Base-by-base conservation (phyloP, 2,797 vertebrate species). In the Chanos chanos region DNA sequence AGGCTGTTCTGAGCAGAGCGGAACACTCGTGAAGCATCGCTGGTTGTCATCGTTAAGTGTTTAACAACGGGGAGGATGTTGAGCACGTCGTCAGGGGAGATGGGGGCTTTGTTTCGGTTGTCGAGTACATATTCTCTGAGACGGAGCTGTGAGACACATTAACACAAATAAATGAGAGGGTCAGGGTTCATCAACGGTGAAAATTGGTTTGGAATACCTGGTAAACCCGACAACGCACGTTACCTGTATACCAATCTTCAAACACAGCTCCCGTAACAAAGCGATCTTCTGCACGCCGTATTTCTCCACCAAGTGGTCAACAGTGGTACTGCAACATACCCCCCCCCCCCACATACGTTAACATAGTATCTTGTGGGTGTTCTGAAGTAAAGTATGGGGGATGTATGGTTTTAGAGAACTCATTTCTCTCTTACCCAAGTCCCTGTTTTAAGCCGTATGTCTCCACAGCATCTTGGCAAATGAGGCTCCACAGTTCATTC, bases 171-270 rank as follows among this genome's bases (percentile, higher is more conserved):
- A 3, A 4, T 15, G 12, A 36, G 61, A 8, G 5, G 21, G 43
- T 45, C 63, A 12, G 4, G 12, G 4, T 24, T 12, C 39, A 25
- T 30, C 2, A 3, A 13, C 31, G 21, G 28, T 19, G 16, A 19
- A 43, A 30, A 43, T 15, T 21, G 5, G 24, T 39, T 25, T 22
- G 3, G 21, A 47, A 24, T 24, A 27, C 27, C 25, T 4, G 25
- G 4, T 4, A 25, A 27, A 30, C 27, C 30, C 30, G 27, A 1
- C 27, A 30, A 7, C 28, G 7, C 30, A 1, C 24, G 36, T 12
- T 85, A 92, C 92, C 90, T 93, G 92, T 22, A 92, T 79, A 65
- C 92, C 92, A 24, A 85, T 88, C 78, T 91, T 92, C 48, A 92
- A 77, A 73, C 91, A 92, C 67, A 92, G 87, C 66, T 92, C 88